Evolutionary conservation across 2,113 vertebrate genomes (phyloP).

Genomic region (Sterna hirundo): DNA sequence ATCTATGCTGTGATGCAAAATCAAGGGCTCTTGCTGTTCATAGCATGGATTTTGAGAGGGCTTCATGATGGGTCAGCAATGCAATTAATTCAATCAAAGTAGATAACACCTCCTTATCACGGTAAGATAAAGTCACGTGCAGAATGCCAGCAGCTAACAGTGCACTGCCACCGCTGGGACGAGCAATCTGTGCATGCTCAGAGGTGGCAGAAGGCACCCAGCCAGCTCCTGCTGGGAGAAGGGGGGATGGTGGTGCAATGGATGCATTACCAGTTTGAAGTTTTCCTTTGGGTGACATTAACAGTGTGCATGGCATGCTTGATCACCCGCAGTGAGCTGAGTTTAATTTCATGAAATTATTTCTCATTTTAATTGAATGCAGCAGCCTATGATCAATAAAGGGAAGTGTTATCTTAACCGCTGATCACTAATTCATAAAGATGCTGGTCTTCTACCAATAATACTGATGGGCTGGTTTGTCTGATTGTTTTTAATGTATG

Average conservation of each 20-base stretch:
- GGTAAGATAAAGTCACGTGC: neutral
- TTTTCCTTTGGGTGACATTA: neutral
- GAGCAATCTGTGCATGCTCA: fast-evolving
- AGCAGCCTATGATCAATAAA: constrained; percentile 21
- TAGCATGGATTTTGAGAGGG: neutral
- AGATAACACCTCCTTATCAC: neutral
- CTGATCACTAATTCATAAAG: constrained; percentile 13
- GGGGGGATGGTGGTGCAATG: fast-evolving
- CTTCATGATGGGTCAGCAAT: fast-evolving
- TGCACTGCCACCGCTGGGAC: fast-evolving
- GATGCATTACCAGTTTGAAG: neutral
- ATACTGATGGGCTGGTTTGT: neutral
- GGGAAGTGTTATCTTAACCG: neutral
- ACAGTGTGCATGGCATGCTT: neutral
- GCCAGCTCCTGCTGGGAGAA: neutral
- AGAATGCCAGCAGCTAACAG: neutral
- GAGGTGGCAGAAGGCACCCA: neutral
- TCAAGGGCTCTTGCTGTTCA: neutral
- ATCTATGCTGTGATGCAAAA: neutral
- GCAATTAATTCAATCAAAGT: neutral
- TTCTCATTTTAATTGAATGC: constrained; percentile 40
- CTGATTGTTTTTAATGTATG: constrained; percentile 19
- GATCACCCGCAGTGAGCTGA: neutral
- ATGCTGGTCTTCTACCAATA: neutral
- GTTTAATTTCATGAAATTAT: constrained; percentile 2